Base-by-base conservation (phyloP, 2,797 vertebrate genomes). In the Clarias fuscus region DNA sequence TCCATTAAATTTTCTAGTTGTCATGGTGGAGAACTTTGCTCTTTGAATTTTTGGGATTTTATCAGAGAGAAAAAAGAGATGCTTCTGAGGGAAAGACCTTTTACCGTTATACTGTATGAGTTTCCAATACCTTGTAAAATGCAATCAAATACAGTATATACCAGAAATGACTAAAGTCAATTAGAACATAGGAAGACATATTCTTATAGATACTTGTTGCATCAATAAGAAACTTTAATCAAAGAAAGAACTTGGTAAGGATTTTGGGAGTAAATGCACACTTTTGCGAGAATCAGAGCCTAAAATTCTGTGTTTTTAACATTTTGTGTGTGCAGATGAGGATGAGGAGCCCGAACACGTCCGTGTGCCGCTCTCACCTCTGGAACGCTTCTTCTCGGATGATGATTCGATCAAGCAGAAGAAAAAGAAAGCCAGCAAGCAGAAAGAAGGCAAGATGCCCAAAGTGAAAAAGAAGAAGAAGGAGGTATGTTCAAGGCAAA, bases 401-500 rank as follows among this genome's bases (percentile, higher is more conserved):
- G 96, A 96, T 2, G 93, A 95, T 72, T 92, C 94, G 11, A 91
- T 96, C 91, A 95, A 95, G 87, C 94, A 94, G 5, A 98, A 97
- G 94, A 97, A 97, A 93, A 98, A 98, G 95, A 98, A 97, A 90
- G 88, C 96, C 71, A 97, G 97, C 94, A 99, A 98, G 93, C 95
- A 94, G 88, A 98, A 97, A 92, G 98, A 99, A 43, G 94, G 92
- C 86, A 98, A 97, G 90, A 91, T 94, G 87, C 93, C 95, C 88
- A 98, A 98, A 93, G 95, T 96, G 82, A 98, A 97, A 92, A 96
- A 97, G 92, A 97, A 96, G 94, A 99, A 95, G 94, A 99, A 97
- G 94, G 97, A 99, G 97, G 98, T 99, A 92, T 89, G 89, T 88
- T 89, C 80, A 72, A 43, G 37, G 70, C 20, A 11, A 75, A 75